Evolutionary conservation across 2,888 invertebrate species (phyloP), one percentile per base, ranked within the genome.

Genomic region (Calameuta idolon): DNA sequence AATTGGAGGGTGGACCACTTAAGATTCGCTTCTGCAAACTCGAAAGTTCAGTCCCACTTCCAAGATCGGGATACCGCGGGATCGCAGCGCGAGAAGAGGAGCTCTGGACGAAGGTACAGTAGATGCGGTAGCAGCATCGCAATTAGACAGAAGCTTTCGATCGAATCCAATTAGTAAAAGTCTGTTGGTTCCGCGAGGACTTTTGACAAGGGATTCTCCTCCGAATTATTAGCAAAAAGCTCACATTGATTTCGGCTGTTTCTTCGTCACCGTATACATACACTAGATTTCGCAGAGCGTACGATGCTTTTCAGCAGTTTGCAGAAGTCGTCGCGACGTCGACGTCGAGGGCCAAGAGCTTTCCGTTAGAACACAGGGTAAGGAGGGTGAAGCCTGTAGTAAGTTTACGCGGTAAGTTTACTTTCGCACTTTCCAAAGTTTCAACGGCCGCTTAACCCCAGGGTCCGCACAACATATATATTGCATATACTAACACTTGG

Each of bases 1-100:
- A 85, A 85, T 84, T 84, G 85, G 81, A 82, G 82, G 83, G 82
- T 55, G 55, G 55, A 55, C 83, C 85, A 83, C 86, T 86, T 86
- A 84, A 86, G 86, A 85, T 86, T 86, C 85, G 83, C 83, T 83
- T 82, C 82, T 79, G 80, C 79, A 82, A 85, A 83, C 86, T 83
- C 77, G 83, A 81, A 86, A 86, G 83, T 85, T 85, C 78, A 77
- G 82, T 76, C 80, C 82, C 80, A 82, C 82, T 83, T 84, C 80
- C 79, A 37, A 73, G 40, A 69, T 34, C 74, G 40, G 34, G 78
- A 55, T 23, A 9, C 55, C 23, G 55, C 55, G 23, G 5, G 40
- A 40, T 40, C 40, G 9, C 0, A 23, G 15, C 15, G 40, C 15
- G 55, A 55, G 55, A 55, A 55, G 55, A 55, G 23, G 55, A 55